Percentiles rank a stretch among this genome's conserved stretches.
Evolutionary conservation across 2,113 vertebrate species (phyloP).

Genomic region (Tilapia sparmanii): DNA sequence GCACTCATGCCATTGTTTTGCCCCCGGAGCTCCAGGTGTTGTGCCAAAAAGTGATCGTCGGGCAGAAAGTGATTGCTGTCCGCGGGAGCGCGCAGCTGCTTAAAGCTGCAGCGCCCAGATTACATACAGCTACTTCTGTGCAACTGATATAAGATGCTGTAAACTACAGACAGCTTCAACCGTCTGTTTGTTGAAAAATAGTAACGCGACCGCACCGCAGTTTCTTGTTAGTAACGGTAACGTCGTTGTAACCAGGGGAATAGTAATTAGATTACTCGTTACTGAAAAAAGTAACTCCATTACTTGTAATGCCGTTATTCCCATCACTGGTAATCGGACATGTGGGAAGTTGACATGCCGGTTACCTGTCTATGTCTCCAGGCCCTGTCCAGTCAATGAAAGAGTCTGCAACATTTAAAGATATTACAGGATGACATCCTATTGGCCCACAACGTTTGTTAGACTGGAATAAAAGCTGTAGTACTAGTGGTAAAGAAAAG

Average conservation of each 20-base stretch:
- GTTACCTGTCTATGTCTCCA: background rate
- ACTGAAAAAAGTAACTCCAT: background rate
- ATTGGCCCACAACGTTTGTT: background rate
- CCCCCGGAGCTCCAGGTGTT: background rate
- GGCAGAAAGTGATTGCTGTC: accelerated
- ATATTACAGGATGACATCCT: background rate
- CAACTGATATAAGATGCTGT: too few relatives aligned
- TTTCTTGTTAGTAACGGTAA: background rate
- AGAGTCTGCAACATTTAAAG: background rate
- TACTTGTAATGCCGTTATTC: background rate
- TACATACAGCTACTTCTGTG: too few relatives aligned
- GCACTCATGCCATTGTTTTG: background rate
- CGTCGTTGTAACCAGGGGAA: background rate
- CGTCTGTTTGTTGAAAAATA: accelerated
- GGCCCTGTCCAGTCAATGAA: background rate
- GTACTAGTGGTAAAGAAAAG: background rate
- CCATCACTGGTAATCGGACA: background rate
- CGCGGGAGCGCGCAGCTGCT: accelerated
- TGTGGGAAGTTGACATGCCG: background rate
- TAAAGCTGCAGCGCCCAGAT: too few relatives aligned
- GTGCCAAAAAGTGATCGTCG: background rate
- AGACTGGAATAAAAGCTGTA: background rate
- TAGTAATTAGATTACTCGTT: background rate
- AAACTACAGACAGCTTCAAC: background rate
- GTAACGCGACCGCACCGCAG: background rate